Base-by-base conservation (phyloP, 2,797 vertebrate genomes). In the Lepilemur septentrionalis region DNA sequence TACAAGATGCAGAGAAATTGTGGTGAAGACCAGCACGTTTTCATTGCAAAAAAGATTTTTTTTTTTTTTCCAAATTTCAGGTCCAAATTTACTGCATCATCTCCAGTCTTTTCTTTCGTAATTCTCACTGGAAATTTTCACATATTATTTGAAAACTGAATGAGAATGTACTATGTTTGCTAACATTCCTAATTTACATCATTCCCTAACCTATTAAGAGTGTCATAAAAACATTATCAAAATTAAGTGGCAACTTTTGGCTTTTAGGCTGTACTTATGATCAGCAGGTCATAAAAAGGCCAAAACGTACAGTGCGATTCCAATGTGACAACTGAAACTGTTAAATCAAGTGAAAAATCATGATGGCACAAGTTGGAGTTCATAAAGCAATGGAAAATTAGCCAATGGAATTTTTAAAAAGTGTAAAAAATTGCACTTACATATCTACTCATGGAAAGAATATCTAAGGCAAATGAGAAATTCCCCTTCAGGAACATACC, bases 391-490 rank as follows among this genome's bases (percentile, higher is more conserved):
- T 84, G 23, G 12, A 81, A n/a, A 97, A 73, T 61, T 0, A 89
- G 43, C 72, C 91, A 81, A 52, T 86, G 73, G 41, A 96, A 93
- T 72, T 78, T 65, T 96, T 48, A 96, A 52, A 52, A 91, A 91
- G 12, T 52, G 15, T 59, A 67, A 55, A 91, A 76, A 97, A 94
- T 30, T 85, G 61, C 15, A 95, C 28, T 92, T 7, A 20, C 48
- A 23, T 69, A 30, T 12, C 11, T 92, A 95, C 32, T 96, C 63
- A 93, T 50, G 76, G 65, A 94, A 85, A 12, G 41, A 97, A 94
- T 48, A 95, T 76, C 12, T 76, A 95, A 95, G 92, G 70, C 65
- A 98, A 97, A 93, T 15, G 70, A 89, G 25, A 98, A 96, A 70
- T 81, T 57, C 20, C 80, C 86, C 73, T 95, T 55, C 43, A 80